Evolutionary conservation across 2,113 vertebrate genomes (phyloP).

Genomic region (Saguinus imperator): DNA sequence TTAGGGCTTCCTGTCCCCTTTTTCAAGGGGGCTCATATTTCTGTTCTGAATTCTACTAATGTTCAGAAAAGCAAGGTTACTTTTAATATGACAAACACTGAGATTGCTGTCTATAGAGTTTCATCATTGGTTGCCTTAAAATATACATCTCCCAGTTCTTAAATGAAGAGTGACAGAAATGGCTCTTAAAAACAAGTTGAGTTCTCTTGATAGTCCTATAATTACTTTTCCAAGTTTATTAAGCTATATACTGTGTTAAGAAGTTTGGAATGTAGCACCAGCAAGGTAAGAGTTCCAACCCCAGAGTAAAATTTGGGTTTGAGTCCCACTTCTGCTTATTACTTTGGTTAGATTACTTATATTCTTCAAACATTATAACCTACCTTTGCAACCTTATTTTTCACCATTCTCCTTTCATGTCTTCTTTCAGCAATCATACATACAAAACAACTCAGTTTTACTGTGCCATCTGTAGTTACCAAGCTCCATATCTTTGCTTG

Average conservation of each 20-base stretch:
- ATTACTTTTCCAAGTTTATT: background rate
- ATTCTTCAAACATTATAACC: background rate
- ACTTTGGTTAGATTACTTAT: background rate
- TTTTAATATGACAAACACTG: background rate
- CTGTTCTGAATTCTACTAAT: background rate
- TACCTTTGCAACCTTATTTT: background rate
- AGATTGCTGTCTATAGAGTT: background rate
- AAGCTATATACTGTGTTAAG: background rate
- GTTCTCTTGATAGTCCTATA: background rate
- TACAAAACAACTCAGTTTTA: background rate
- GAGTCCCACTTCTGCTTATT: background rate
- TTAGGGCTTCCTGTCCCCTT: background rate
- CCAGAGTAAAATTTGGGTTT: background rate
- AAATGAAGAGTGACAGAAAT: background rate
- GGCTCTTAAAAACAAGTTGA: background rate
- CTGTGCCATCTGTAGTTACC: background rate
- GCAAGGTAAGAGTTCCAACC: background rate
- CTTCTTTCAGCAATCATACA: background rate
- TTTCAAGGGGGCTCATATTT: background rate
- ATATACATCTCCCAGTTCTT: background rate
- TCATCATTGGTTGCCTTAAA: constrained; percentile 10
- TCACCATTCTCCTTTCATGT: background rate
- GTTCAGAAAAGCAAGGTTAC: background rate
- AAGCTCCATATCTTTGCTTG: background rate
- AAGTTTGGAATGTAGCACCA: background rate